A percentile compares a stretch with the other conserved stretches of the same genome.
phyloP scores from a whole-genome alignment of 1,140 invertebrate genomes.

The Drosophila albomicans region DNA sequence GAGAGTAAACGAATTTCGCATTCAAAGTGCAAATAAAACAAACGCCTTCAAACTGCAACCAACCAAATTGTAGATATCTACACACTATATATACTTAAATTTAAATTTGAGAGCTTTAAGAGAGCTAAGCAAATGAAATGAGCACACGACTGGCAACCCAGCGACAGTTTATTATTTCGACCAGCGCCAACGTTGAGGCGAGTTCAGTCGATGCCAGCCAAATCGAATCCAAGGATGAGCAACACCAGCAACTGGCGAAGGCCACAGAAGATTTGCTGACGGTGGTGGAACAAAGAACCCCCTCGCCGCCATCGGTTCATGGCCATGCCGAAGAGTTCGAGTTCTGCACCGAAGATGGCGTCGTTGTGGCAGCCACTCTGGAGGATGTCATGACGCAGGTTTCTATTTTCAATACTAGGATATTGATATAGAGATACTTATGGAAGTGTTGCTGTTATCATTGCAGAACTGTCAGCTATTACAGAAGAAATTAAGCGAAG shows the following conservation, averaged over 20 bases:
- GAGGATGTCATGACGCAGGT: slow-evolving; percentile 82
- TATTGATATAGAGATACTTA: not conserved
- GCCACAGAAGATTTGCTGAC: slow-evolving; percentile 46
- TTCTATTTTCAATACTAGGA: not conserved
- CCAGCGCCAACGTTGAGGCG: slow-evolving; percentile 50
- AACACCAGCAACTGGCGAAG: slow-evolving; percentile 43
- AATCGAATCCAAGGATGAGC: slow-evolving; percentile 46
- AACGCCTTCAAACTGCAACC: slow-evolving; percentile 27
- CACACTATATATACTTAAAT: slow-evolving; percentile 7
- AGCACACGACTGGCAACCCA: slow-evolving; percentile 78
- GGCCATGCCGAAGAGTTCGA: slow-evolving; percentile 62
- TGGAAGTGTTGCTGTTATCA: slow-evolving; percentile 33
- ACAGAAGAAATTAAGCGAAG: slow-evolving; percentile 65
- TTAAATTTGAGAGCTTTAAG: slow-evolving; percentile 22
- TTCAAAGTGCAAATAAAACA: slow-evolving; percentile 37
- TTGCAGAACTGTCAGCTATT: slow-evolving; percentile 71
- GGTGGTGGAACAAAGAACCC: slow-evolving; percentile 51
- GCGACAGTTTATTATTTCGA: slow-evolving; percentile 80
- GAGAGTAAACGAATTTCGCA: slow-evolving; percentile 65
- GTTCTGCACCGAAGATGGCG: slow-evolving; percentile 73
- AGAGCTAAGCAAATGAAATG: slow-evolving; percentile 75
- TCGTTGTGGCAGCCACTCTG: slow-evolving; percentile 74
- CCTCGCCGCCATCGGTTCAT: slow-evolving; percentile 36
- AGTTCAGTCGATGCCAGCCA: slow-evolving; percentile 51
- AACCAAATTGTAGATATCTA: slow-evolving; percentile 27